Conservation (phyloP, 2,113 vertebrate genomes). For the Arothron firmamentum region DNA sequence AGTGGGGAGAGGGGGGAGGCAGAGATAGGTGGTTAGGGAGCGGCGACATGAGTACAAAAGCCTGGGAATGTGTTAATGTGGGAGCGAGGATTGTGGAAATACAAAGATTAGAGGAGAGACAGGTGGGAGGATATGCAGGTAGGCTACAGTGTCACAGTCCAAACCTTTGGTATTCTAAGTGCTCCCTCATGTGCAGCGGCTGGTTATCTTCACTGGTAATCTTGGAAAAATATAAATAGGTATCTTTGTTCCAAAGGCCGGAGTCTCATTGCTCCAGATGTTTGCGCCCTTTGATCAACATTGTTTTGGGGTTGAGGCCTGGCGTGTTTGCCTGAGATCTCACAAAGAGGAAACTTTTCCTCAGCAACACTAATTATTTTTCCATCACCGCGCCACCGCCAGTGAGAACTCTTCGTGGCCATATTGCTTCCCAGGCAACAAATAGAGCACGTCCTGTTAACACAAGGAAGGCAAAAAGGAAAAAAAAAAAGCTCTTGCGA, state of each 20-base stretch:
- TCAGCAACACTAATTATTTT: slow-evolving; percentile 64
- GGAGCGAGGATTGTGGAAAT: slow-evolving; percentile 55
- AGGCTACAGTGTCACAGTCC: slow-evolving; percentile 46
- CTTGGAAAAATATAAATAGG: slow-evolving; percentile 52
- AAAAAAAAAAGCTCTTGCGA: slow-evolving; percentile 16
- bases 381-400: slow-evolving; percentile 51
- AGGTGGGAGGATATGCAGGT: slow-evolving; percentile 59
- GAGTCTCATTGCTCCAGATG: slow-evolving; percentile 60
- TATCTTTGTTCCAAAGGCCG: slow-evolving; percentile 42
- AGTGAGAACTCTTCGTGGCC: slow-evolving; percentile 31
- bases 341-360: slow-evolving; percentile 55
- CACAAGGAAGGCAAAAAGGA: slow-evolving; percentile 11
- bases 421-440: slow-evolving; percentile 33
- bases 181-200: slow-evolving; percentile 43
- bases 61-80: slow-evolving; percentile 56
- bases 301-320: slow-evolving; percentile 56
- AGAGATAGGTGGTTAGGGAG: slow-evolving; percentile 49
- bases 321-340: slow-evolving; percentile 50
- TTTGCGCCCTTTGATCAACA: slow-evolving; percentile 62
- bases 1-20: slow-evolving; percentile 13
- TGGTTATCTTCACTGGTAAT: slow-evolving; percentile 47
- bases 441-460: slow-evolving; percentile 32
- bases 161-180: slow-evolving; percentile 36
- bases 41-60: slow-evolving; percentile 55
- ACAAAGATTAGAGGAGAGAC: slow-evolving; percentile 51